Conservation (phyloP, 2,113 vertebrate species). For the Cinclus cinclus region DNA sequence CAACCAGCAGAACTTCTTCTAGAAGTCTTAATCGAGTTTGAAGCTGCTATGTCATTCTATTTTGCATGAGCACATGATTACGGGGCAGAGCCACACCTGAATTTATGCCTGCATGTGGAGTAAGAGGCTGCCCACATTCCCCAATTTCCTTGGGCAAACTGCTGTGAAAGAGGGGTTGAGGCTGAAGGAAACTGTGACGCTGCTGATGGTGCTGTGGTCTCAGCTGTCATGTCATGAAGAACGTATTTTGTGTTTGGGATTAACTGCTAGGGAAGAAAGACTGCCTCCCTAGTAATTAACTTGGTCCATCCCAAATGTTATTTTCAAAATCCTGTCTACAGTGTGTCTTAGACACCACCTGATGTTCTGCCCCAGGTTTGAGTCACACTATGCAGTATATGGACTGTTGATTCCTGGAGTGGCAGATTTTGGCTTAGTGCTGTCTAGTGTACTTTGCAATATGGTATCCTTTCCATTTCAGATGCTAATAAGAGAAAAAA, state of each 20-base stretch:
- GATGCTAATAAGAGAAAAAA: not conserved
- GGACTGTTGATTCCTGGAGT: not conserved
- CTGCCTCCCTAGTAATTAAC: not conserved
- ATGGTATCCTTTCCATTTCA: not conserved
- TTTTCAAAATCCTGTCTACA: not conserved
- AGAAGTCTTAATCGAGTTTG: not conserved
- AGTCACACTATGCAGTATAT: too few relatives aligned
- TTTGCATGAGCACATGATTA: not conserved
- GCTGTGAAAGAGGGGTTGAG: rapidly evolving
- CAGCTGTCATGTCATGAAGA: not conserved
- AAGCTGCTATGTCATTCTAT: not conserved
- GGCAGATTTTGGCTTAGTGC: not conserved
- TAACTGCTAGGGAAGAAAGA: not conserved
- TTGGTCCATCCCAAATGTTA: not conserved
- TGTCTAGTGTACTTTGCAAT: not conserved
- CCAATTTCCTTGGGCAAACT: rapidly evolving
- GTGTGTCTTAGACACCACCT: not conserved
- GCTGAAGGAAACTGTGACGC: not conserved
- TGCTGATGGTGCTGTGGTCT: rapidly evolving
- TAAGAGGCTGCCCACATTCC: rapidly evolving
- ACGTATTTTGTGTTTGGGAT: not conserved
- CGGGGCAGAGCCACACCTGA: not conserved
- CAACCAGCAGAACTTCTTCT: not conserved
- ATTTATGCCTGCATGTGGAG: not conserved
- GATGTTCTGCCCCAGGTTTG: not conserved